phyloP scores from a whole-genome alignment of 2,113 vertebrate species.

The Hyperoodon ampullatus region DNA sequence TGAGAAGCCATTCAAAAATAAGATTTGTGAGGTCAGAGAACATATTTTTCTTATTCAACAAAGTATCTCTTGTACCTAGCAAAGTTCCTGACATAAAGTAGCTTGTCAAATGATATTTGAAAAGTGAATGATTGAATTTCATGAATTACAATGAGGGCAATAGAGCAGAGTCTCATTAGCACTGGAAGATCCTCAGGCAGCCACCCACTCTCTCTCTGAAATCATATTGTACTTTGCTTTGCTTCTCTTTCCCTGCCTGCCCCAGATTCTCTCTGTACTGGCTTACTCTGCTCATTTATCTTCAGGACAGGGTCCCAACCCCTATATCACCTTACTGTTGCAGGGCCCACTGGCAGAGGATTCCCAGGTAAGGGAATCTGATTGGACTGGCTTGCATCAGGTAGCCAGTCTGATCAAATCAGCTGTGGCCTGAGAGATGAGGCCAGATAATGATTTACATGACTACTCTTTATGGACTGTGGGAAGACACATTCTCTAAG shows the following conservation, averaged over 20 bases:
- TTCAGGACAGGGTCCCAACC: background rate
- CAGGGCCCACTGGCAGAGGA: background rate
- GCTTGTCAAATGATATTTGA: background rate
- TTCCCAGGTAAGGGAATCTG: background rate
- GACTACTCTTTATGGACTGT: background rate
- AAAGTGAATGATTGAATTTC: background rate
- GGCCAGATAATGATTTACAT: background rate
- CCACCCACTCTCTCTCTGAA: background rate
- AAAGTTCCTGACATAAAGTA: background rate
- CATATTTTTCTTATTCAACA: background rate
- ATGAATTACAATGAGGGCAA: background rate
- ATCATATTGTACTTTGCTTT: background rate
- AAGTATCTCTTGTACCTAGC: background rate
- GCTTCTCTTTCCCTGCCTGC: background rate
- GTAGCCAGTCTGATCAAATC: background rate
- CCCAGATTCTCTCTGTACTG: background rate
- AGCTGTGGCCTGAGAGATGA: background rate
- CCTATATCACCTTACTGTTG: background rate
- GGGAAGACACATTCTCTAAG: background rate
- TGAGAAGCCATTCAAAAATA: background rate
- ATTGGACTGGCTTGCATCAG: background rate
- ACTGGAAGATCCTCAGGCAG: background rate
- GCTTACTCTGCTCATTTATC: background rate
- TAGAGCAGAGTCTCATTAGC: background rate
- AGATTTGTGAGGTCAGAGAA: background rate